Evolutionary conservation across 2,888 invertebrate genomes (phyloP), one percentile per base, ranked within the genome.

Genomic region (Lepidochitona cinerea): DNA sequence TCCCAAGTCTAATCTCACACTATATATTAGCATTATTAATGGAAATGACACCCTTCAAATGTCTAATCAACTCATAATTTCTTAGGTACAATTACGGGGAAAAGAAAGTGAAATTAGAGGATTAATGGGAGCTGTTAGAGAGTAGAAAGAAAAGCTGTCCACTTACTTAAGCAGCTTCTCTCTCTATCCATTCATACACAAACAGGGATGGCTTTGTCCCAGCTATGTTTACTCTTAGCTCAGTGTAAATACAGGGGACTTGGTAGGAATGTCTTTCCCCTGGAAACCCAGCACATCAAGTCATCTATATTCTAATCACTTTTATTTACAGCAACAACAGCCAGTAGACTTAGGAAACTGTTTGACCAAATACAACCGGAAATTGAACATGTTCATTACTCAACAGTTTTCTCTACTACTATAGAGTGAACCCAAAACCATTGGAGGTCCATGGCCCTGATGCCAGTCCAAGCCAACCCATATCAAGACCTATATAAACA

Each of bases 171-270:
- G 26, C 29, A 59, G 59, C 59, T 59, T 59, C 59, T 29, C 23
- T 59, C 29, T 59, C 59, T 59, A 59, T 59, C 59, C 59, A 59
- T 59, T 59, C 59, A 59, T 29, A 59, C 59, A 59, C 59, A 59
- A 29, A 59, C 59, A 59, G 59, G 32, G 59, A 23, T 59, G 59
- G 59, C 59, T 59, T 59, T 59, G 59, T 59, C 59, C 23, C 29
- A 14, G 23, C 59, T 59, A 23, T 59, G 29, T 59, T 59, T 59
- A 26, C 59, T 32, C 23, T 29, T 14, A 59, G 59, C 59, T 59
- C 59, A 59, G 59, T 59, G 59, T 59, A 59, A 59, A 59, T 23
- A 59, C 12, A 59, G 32, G 59, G 14, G 59, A 23, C 32, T 26
- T 4, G 59, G 18, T 29, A 59, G 59, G 59, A 59, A 59, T 59